Percentiles rank a stretch among this genome's conserved stretches.
Evolutionary conservation across 2,113 vertebrate genomes (phyloP).

Genomic region (Colistium nudipinnis): DNA sequence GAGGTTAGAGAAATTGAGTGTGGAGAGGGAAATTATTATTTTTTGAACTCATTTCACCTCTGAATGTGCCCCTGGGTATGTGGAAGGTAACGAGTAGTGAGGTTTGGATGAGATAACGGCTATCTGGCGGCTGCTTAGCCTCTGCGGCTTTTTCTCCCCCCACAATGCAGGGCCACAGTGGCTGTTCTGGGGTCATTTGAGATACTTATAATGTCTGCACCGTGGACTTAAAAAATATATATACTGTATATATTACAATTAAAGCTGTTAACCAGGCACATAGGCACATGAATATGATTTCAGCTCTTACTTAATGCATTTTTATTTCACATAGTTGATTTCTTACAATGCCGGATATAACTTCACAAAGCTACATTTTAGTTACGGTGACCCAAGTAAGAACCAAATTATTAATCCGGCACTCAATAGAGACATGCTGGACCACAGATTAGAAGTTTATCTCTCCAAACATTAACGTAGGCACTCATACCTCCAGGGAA

Average conservation of each 20-base stretch:
- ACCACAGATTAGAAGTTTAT: neutral
- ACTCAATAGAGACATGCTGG: neutral
- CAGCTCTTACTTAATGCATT: neutral
- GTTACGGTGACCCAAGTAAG: neutral
- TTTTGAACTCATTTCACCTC: constrained; percentile 87
- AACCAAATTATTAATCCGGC: neutral
- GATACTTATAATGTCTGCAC: neutral
- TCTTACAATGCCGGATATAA: neutral
- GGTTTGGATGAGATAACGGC: constrained; percentile 79
- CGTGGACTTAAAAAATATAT: neutral
- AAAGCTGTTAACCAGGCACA: neutral
- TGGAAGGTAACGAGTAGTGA: constrained; percentile 78
- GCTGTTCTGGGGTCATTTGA: constrained; percentile 19
- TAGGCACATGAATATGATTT: neutral
- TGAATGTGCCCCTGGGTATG: constrained; percentile 82
- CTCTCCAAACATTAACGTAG: neutral
- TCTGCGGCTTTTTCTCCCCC: constrained; percentile 70
- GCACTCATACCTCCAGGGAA: neutral
- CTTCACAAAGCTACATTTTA: neutral
- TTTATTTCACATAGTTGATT: neutral
- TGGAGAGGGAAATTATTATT: constrained; percentile 73
- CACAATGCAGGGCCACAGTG: constrained; percentile 41
- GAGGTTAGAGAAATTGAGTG: constrained; percentile 35
- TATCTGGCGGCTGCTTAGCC: constrained; percentile 45
- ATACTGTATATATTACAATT: neutral